These are phyloP conservation scores for Squalus acanthias DNA, from an alignment of 2,797 vertebrate species.

Conservation along the genomic window DNA sequence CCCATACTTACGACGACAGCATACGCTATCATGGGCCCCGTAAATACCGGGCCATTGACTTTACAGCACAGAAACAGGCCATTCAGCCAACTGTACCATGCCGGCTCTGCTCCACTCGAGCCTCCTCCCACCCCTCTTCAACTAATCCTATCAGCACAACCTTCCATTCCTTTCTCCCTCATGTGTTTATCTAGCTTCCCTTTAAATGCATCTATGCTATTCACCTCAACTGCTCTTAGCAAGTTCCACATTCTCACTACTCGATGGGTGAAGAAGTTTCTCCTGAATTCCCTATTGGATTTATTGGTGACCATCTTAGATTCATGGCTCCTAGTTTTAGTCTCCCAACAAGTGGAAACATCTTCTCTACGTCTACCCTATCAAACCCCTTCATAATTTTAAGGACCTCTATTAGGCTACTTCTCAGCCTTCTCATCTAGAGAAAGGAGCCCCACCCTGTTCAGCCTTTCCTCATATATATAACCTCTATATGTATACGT, in stretches of 20 bases:
- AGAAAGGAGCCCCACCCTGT: too few relatives aligned
- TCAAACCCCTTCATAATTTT: too few relatives aligned
- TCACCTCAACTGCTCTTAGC: not conserved
- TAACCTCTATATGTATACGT: not conserved
- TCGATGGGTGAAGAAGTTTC: not conserved
- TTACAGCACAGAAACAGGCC: not conserved
- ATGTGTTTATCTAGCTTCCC: not conserved
- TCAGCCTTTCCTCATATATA: not conserved
- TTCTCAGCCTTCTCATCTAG: too few relatives aligned
- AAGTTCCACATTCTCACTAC: not conserved
- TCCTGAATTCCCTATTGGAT: not conserved
- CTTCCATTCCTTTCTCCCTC: not conserved
- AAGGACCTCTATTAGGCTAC: too few relatives aligned
- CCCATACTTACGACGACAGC: too few relatives aligned
- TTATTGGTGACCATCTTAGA: not conserved
- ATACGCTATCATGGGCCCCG: too few relatives aligned
- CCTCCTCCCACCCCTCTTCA: not conserved
- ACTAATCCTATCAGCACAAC: not conserved
- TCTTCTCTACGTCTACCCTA: too few relatives aligned
- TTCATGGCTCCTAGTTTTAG: not conserved
- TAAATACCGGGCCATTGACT: too few relatives aligned
- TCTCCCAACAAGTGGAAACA: too few relatives aligned
- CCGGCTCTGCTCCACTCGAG: not conserved
- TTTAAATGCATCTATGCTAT: not conserved
- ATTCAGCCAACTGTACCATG: not conserved